phyloP scores from a whole-genome alignment of 2,113 vertebrate species.

The Dendrocopos noguchii region DNA sequence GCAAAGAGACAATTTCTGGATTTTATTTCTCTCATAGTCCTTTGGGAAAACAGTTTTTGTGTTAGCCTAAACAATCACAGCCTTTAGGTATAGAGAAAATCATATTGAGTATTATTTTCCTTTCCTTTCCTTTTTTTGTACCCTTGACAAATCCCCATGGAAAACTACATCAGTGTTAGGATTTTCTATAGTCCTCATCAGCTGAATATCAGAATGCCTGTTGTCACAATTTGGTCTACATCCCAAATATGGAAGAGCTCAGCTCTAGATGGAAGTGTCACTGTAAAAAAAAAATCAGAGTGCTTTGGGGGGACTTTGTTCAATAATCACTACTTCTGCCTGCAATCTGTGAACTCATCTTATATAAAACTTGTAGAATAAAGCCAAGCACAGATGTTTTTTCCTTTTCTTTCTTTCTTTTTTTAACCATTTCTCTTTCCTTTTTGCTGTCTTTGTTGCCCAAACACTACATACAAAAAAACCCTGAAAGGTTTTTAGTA shows the following conservation, averaged over 20 bases:
- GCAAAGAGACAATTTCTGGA: not conserved
- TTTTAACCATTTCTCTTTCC: not conserved
- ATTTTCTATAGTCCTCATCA: slow-evolving; percentile 31
- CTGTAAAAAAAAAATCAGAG: slow-evolving; percentile 37
- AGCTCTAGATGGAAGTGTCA: not conserved
- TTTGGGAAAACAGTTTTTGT: not conserved
- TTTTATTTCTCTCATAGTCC: slow-evolving; percentile 16
- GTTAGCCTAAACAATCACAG: not conserved
- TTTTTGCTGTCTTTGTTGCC: slow-evolving; percentile 1
- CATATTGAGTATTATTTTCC: not conserved
- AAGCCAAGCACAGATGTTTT: not conserved
- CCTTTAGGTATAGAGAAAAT: not conserved
- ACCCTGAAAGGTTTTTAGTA: not conserved
- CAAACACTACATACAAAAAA: not conserved
- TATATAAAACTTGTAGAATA: slow-evolving; percentile 6
- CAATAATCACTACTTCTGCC: slow-evolving; percentile 34
- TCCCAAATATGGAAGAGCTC: slow-evolving; percentile 27
- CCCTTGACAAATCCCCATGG: not conserved
- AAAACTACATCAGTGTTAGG: not conserved
- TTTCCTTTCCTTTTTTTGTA: not conserved
- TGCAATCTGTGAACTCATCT: not conserved
- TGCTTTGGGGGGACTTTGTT: slow-evolving; percentile 42
- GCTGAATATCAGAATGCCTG: not conserved
- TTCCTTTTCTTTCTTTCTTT: not conserved
- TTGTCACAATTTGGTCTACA: slow-evolving; percentile 2